phyloP scores from a whole-genome alignment of 2,888 invertebrate genomes.

The Hypsopygia costalis region DNA sequence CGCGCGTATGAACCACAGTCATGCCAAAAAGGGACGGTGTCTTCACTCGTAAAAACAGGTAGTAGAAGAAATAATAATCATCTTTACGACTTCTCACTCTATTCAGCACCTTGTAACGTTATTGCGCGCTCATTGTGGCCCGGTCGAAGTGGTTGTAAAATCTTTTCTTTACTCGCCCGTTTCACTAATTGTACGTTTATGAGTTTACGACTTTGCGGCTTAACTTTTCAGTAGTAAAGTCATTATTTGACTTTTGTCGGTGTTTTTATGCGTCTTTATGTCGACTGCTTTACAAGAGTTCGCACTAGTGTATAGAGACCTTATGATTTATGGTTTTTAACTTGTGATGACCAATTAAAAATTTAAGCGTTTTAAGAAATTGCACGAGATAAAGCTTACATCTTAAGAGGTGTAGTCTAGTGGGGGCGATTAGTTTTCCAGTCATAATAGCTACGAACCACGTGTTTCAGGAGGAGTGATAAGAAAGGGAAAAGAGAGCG shows the following conservation, averaged over 20 bases:
- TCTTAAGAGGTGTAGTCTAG: no score
- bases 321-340: slow-evolving; percentile 1
- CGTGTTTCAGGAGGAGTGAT: slow-evolving; percentile 66
- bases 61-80: slow-evolving; percentile 82
- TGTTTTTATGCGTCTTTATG: slow-evolving; percentile 27
- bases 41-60: slow-evolving; percentile 78
- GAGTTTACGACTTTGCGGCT: slow-evolving; percentile 78
- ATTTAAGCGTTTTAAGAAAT: no score
- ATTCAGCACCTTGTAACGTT: slow-evolving; percentile 81
- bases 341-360: no score
- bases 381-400: no score
- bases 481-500: slow-evolving; percentile 72
- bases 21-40: slow-evolving; percentile 55
- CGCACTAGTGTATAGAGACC: slow-evolving; percentile 6
- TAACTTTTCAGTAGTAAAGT: slow-evolving; percentile 67
- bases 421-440: slow-evolving; percentile 1
- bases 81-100: slow-evolving; percentile 82
- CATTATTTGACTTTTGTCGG: slow-evolving; percentile 62
- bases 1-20: slow-evolving; percentile 28
- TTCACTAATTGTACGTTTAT: slow-evolving; percentile 81
- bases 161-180: slow-evolving; percentile 79
- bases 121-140: slow-evolving; percentile 78
- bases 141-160: slow-evolving; percentile 78
- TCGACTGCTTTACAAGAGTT: slow-evolving; percentile 25
- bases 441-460: slow-evolving; percentile 30